phyloP scores from a whole-genome alignment of 2,113 vertebrate species.

The Heptranchias perlo region DNA sequence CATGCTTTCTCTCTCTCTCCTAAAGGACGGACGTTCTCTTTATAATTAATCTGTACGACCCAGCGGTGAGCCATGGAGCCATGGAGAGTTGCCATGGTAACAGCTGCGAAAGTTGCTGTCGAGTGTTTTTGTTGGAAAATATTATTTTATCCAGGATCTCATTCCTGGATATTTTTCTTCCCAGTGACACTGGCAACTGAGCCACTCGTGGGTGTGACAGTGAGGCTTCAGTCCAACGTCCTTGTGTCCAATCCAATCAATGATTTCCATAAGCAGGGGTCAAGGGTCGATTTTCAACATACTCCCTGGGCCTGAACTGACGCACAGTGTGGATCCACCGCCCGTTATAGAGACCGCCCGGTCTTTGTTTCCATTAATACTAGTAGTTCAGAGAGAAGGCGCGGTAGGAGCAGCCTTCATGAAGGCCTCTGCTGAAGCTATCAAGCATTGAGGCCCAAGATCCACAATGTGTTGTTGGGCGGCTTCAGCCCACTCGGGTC shows the following conservation, averaged over 20 bases:
- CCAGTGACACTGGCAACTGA: too few species aligned
- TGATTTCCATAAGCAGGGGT: not conserved
- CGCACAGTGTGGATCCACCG: not conserved
- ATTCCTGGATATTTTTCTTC: not conserved
- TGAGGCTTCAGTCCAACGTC: not conserved
- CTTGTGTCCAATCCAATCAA: not conserved
- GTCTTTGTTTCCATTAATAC: not conserved
- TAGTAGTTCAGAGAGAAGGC: not conserved
- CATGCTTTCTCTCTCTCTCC: not conserved
- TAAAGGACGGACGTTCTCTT: not conserved
- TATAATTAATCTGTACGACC: not conserved
- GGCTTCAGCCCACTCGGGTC: not conserved
- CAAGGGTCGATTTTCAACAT: not conserved
- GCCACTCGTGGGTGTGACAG: not conserved
- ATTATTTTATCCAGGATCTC: not conserved
- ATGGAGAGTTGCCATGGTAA: not conserved
- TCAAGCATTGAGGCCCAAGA: not conserved
- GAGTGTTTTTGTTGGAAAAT: not conserved
- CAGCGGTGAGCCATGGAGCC: not conserved
- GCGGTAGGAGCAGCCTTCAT: not conserved
- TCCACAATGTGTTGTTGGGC: not conserved
- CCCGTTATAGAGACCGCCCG: not conserved
- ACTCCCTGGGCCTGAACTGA: not conserved
- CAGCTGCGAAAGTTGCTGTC: not conserved
- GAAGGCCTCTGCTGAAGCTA: too few species aligned